phyloP scores from a whole-genome alignment of 2,888 invertebrate genomes.

The Caenorhabditis sp. region DNA sequence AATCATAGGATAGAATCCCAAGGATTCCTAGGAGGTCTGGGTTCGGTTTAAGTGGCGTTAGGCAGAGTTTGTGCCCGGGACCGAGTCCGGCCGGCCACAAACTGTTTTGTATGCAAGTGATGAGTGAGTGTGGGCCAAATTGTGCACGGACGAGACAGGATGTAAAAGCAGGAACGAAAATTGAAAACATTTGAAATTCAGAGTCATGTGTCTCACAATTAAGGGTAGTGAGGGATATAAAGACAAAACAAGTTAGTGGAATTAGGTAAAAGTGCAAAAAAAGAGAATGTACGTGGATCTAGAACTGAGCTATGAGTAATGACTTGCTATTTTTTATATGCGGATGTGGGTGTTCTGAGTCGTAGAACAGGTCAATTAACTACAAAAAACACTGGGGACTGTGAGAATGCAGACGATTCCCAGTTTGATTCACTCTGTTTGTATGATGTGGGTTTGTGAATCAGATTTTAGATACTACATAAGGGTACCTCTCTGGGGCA shows the following conservation, averaged over 20 bases:
- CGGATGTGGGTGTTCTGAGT: slow-evolving; percentile 15
- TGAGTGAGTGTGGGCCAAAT: not conserved
- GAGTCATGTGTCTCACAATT: no score
- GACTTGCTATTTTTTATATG: slow-evolving; percentile 11
- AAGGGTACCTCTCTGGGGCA: slow-evolving; percentile 34
- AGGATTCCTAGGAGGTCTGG: slow-evolving; percentile 23
- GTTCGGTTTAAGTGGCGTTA: not conserved
- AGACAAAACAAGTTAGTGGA: not conserved
- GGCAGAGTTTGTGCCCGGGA: not conserved
- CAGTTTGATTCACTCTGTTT: slow-evolving; percentile 15
- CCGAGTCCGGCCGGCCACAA: not conserved
- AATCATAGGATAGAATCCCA: no score
- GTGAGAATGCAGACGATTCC: slow-evolving; percentile 10
- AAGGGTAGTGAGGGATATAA: no score
- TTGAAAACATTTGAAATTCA: not conserved
- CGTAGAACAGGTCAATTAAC: slow-evolving; percentile 14
- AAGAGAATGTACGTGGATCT: not conserved
- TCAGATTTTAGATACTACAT: slow-evolving; percentile 13
- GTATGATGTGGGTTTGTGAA: slow-evolving; percentile 41
- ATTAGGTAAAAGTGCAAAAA: not conserved
- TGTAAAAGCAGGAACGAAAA: not conserved
- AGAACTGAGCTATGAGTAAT: not conserved
- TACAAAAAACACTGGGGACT: slow-evolving; percentile 26
- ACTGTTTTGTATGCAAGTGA: slow-evolving; percentile 4
- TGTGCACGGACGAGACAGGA: not conserved